Evolutionary conservation across 1,140 invertebrate species (phyloP).

Genomic region (Himalopsyche phryganea): DNA sequence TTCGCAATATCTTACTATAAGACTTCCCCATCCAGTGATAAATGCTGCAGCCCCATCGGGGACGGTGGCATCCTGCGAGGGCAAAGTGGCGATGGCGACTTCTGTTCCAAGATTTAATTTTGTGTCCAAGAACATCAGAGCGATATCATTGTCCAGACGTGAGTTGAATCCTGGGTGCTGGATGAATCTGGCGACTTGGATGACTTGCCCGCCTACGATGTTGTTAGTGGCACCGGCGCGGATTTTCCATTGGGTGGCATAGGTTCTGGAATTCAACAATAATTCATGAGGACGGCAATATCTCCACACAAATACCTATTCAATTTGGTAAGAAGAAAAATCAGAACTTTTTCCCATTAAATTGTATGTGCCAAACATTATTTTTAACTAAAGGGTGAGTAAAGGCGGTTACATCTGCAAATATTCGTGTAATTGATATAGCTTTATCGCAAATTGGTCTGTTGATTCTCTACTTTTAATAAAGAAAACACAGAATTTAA

Average conservation of each 20-base stretch:
- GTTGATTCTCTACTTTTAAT: too few species aligned
- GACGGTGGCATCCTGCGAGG: constrained; percentile 30
- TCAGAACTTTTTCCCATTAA: too few species aligned
- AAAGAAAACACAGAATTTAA: too few species aligned
- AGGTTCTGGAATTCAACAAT: too few species aligned
- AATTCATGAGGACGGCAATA: too few species aligned
- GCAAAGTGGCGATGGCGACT: constrained; percentile 14
- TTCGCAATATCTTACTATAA: constrained; percentile 23
- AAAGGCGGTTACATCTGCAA: too few species aligned
- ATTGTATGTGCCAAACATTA: too few species aligned
- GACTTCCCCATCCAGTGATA: constrained; percentile 46
- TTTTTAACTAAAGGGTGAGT: too few species aligned
- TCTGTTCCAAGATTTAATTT: constrained; percentile 1
- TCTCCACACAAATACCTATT: too few species aligned
- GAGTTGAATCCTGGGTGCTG: constrained; percentile 18
- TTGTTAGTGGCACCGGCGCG: constrained; percentile 21
- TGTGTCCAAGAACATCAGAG: constrained; percentile 13
- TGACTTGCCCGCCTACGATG: constrained; percentile 22
- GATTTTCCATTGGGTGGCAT: constrained; percentile 20
- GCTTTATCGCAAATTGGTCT: too few species aligned
- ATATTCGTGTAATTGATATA: too few species aligned
- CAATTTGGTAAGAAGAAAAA: too few species aligned
- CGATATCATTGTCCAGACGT: constrained; percentile 24
- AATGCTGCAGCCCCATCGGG: constrained; percentile 33
- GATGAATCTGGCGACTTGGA: constrained; percentile 6